These are phyloP conservation scores for Sebastes cheni DNA, from an alignment of 2,797 vertebrate species.

Conservation along the genomic window DNA sequence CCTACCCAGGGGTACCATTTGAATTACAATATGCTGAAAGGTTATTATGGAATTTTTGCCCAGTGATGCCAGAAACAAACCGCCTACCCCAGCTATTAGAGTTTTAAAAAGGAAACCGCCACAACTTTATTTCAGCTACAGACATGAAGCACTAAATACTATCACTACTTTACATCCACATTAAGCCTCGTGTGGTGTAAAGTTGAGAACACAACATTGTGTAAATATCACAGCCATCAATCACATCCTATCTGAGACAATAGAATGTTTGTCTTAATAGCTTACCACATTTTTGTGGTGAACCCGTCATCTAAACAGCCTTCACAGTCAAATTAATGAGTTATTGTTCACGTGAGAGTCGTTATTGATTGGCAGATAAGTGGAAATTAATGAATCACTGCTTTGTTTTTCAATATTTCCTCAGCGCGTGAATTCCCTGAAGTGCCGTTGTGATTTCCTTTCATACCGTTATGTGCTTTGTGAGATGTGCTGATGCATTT, in stretches of 20 bases:
- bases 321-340: background rate
- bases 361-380: conserved; percentile 13
- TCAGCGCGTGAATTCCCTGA: conserved; percentile 27
- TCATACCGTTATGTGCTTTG: conserved; percentile 5
- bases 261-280: background rate
- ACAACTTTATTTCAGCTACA: background rate
- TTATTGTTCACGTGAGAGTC: conserved; percentile 3
- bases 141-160: background rate
- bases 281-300: conserved; percentile 24
- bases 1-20: background rate
- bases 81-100: background rate
- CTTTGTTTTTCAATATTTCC: conserved; percentile 38
- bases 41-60: background rate
- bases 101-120: background rate
- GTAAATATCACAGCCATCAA: conserved; percentile 44
- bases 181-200: background rate
- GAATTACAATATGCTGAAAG: background rate
- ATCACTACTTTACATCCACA: background rate
- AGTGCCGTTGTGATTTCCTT: conserved; percentile 53
- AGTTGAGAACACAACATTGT: background rate
- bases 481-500: conserved; percentile 68
- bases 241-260: conserved; percentile 13
- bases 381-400: background rate
- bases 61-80: background rate
- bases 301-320: conserved; percentile 1